A percentile compares a stretch with the other conserved stretches of the same genome.
Conservation (phyloP, 2,888 invertebrate species). For the Dicycla oo region DNA sequence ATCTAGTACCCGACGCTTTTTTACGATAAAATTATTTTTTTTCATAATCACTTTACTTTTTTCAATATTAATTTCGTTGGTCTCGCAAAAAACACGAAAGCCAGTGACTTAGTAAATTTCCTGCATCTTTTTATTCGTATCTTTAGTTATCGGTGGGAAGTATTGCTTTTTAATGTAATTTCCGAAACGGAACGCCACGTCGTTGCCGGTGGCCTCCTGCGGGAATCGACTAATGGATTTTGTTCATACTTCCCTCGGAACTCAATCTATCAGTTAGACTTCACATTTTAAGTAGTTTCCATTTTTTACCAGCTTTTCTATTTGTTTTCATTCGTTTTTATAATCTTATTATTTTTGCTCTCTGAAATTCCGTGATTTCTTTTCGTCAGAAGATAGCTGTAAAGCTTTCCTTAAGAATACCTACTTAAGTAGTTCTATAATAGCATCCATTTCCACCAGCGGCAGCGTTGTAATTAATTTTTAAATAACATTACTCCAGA, state of each 20-base stretch:
- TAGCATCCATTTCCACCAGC: not conserved
- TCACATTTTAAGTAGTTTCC: constrained; percentile 65
- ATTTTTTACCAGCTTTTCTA: constrained; percentile 45
- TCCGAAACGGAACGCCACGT: constrained; percentile 85
- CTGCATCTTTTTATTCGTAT: constrained; percentile 77
- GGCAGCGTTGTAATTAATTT: not conserved
- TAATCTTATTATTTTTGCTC: constrained; percentile 12
- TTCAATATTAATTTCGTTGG: constrained; percentile 12
- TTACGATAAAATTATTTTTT: too few relatives aligned
- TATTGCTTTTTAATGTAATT: constrained; percentile 89
- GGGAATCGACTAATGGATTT: constrained; percentile 87
- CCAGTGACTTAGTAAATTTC: constrained; percentile 68
- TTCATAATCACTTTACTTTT: too few relatives aligned
- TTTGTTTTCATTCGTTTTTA: constrained; percentile 38
- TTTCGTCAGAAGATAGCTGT: not conserved
- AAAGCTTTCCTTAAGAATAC: not conserved
- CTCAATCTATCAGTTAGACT: constrained; percentile 76
- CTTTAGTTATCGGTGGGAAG: constrained; percentile 82
- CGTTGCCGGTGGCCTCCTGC: constrained; percentile 72
- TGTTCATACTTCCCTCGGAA: constrained; percentile 79
- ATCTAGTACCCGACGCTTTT: too few relatives aligned
- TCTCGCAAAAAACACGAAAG: constrained; percentile 21
- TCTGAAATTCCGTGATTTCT: not conserved
- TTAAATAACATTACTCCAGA: not conserved
- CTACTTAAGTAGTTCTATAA: constrained; percentile 8